Evolutionary conservation across 2,888 invertebrate genomes (phyloP).

Genomic region (Vandiemenella viatica): DNA sequence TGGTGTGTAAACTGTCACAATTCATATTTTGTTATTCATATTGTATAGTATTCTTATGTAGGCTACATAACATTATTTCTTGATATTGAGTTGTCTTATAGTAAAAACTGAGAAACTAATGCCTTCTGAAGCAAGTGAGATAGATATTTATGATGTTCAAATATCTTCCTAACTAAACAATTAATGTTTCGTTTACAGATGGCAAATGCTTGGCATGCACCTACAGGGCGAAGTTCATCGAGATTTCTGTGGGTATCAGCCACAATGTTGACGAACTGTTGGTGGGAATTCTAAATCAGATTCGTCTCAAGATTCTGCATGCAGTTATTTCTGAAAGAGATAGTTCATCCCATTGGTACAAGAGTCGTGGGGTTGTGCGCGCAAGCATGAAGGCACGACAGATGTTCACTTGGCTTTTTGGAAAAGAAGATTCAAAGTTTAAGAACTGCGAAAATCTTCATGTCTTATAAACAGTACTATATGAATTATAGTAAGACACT

Average conservation of each 20-base stretch:
- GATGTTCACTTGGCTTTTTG: slow-evolving; percentile 82
- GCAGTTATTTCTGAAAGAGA: slow-evolving; percentile 37
- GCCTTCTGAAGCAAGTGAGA: too few relatives aligned
- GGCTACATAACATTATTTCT: too few relatives aligned
- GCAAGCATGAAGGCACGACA: slow-evolving; percentile 75
- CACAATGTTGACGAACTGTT: slow-evolving; percentile 92
- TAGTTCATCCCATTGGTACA: slow-evolving; percentile 58
- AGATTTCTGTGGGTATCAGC: slow-evolving; percentile 91
- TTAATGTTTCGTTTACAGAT: slow-evolving; percentile 56
- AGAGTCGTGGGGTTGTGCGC: slow-evolving; percentile 65
- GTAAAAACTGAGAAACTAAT: too few relatives aligned
- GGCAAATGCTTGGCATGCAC: slow-evolving; percentile 85
- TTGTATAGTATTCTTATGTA: too few relatives aligned
- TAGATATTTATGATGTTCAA: too few relatives aligned
- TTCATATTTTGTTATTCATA: too few relatives aligned
- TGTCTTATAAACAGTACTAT: slow-evolving; percentile 45
- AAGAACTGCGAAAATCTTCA: slow-evolving; percentile 83
- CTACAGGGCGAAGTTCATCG: slow-evolving; percentile 83
- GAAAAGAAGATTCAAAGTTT: slow-evolving; percentile 80
- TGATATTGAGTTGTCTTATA: too few relatives aligned
- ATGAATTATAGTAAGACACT: slow-evolving; percentile 16
- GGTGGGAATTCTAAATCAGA: slow-evolving; percentile 83
- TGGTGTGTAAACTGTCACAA: too few relatives aligned
- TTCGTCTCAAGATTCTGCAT: slow-evolving; percentile 55
- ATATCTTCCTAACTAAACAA: too few relatives aligned